phyloP scores from a whole-genome alignment of 1,140 invertebrate species.

The Apis cerana region DNA sequence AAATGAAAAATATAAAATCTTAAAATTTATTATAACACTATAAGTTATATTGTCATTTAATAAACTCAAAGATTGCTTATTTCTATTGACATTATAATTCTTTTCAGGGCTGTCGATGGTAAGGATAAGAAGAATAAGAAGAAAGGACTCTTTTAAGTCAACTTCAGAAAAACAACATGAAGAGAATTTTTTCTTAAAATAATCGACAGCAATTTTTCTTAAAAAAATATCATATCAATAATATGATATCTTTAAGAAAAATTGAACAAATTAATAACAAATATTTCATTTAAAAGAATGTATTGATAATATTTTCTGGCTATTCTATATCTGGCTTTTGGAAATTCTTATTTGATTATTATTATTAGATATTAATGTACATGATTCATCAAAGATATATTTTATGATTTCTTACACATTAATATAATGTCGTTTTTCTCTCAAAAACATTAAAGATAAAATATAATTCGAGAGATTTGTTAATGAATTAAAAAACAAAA shows the following conservation, averaged over 20 bases:
- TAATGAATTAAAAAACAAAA: constrained; percentile 15
- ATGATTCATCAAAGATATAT: neutral
- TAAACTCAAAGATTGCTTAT: neutral
- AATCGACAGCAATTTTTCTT: constrained; percentile 12
- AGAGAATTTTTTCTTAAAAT: constrained; percentile 26
- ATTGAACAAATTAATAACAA: neutral
- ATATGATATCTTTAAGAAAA: neutral
- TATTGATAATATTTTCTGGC: neutral
- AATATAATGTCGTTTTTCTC: too few relatives aligned
- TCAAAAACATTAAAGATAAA: too few relatives aligned
- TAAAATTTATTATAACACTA: constrained; percentile 28
- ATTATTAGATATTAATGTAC: neutral
- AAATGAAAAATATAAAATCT: neutral
- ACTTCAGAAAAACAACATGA: constrained; percentile 12
- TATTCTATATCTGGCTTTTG: neutral
- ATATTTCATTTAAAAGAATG: neutral
- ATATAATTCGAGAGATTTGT: neutral
- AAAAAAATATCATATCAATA: neutral
- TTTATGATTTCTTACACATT: neutral
- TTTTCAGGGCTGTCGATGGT: constrained; percentile 82
- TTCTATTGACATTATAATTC: constrained; percentile 65
- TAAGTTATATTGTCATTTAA: constrained; percentile 16
- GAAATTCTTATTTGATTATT: neutral
- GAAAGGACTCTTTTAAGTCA: constrained; percentile 82
- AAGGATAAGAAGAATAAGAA: constrained; percentile 84